Conservation (phyloP, 2,888 invertebrate species). For the Tridacna crocea region DNA sequence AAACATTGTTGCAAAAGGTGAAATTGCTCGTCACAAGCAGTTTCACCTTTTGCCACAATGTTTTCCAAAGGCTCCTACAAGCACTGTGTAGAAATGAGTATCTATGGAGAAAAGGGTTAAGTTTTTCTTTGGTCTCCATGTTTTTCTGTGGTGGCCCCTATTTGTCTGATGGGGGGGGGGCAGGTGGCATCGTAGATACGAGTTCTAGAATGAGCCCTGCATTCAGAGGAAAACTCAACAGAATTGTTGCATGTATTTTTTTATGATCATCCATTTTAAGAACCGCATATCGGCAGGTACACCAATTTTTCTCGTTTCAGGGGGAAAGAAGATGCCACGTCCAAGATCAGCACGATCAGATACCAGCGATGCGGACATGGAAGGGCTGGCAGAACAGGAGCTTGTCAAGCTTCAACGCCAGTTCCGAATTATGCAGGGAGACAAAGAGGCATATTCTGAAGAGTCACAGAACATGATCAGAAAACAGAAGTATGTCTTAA, state of each 20-base stretch:
- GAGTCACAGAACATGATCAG: constrained; percentile 88
- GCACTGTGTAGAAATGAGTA: too few species aligned
- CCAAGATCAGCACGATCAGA: constrained; percentile 81
- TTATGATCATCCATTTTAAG: background rate
- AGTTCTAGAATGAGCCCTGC: background rate
- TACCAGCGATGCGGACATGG: constrained; percentile 81
- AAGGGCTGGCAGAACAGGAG: constrained; percentile 87
- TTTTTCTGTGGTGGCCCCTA: background rate
- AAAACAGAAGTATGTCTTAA: constrained; percentile 83
- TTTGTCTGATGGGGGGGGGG: too few species aligned
- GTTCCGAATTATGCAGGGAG: constrained; percentile 93
- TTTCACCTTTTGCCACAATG: too few species aligned
- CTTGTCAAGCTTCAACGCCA: constrained; percentile 91
- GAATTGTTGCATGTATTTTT: background rate
- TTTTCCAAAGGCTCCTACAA: too few species aligned
- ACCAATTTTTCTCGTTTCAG: background rate
- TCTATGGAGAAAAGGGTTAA: too few species aligned
- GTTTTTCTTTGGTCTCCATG: background rate
- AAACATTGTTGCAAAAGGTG: too few species aligned
- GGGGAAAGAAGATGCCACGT: constrained; percentile 75
- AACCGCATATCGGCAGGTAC: background rate
- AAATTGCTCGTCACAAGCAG: too few species aligned
- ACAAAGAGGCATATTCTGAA: constrained; percentile 89
- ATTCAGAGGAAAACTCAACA: background rate
- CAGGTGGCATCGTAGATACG: too few species aligned